Evolutionary conservation across 2,797 vertebrate species (phyloP).

Genomic region (Amniataba percoides): DNA sequence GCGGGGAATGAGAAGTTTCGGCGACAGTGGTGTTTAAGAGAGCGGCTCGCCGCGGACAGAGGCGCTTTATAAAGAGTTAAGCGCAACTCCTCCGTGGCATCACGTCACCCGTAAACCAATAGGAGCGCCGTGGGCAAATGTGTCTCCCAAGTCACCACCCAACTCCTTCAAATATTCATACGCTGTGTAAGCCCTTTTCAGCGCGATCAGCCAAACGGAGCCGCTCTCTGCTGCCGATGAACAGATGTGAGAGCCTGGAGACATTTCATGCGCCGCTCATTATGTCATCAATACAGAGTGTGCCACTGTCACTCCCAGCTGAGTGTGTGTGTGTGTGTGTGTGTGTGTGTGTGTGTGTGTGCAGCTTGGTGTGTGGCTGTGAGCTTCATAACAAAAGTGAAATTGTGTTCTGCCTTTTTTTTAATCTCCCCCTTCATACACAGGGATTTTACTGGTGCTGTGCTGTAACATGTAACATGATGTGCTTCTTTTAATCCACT

Average conservation of each 20-base stretch:
- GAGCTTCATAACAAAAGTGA: slow-evolving; percentile 29
- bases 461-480: background rate
- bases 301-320: slow-evolving; percentile 36
- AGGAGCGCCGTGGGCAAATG: slow-evolving; percentile 80
- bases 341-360: slow-evolving; percentile 12
- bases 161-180: slow-evolving; percentile 77
- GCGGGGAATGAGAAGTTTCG: slow-evolving; percentile 68
- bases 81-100: slow-evolving; percentile 81
- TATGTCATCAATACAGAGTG: slow-evolving; percentile 45
- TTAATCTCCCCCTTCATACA: background rate
- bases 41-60: slow-evolving; percentile 69
- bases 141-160: slow-evolving; percentile 82
- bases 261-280: slow-evolving; percentile 55
- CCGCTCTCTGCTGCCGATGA: slow-evolving; percentile 38
- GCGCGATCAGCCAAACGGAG: slow-evolving; percentile 59
- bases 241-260: slow-evolving; percentile 46
- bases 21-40: slow-evolving; percentile 69
- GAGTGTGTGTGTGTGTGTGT: slow-evolving; percentile 7
- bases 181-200: slow-evolving; percentile 72
- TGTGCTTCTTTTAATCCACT: background rate
- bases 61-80: slow-evolving; percentile 86
- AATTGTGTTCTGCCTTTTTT: slow-evolving; percentile 2
- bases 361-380: slow-evolving; percentile 14
- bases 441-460: background rate
- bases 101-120: slow-evolving; percentile 85